Evolutionary conservation across 2,797 vertebrate species (phyloP).

Genomic region (Urophycis tenuis): DNA sequence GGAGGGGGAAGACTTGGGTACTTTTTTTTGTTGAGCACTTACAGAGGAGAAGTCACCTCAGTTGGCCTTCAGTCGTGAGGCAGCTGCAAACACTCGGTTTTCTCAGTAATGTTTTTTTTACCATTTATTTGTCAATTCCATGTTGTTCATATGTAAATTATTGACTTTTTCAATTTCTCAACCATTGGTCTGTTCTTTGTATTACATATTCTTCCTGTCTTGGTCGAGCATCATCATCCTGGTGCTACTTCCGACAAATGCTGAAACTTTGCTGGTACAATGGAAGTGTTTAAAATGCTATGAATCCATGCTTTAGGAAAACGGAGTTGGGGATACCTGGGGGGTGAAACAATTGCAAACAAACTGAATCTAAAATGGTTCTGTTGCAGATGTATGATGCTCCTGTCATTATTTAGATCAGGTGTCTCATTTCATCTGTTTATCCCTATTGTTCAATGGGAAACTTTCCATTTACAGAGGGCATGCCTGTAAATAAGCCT

Average conservation of each 20-base stretch:
- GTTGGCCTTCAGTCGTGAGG: conserved; percentile 70
- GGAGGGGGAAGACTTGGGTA: conserved; percentile 56
- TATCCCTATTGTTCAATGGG: conserved; percentile 33
- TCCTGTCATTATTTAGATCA: background rate
- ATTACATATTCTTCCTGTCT: conserved; percentile 53
- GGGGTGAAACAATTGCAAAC: background rate
- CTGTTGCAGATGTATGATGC: background rate
- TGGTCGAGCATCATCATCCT: conserved; percentile 38
- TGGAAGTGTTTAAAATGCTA: conserved; percentile 54
- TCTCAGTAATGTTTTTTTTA: conserved; percentile 39
- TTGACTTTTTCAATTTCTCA: conserved; percentile 43
- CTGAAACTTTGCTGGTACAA: conserved; percentile 62
- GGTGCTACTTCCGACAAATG: conserved; percentile 54
- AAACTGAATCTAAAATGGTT: conserved; percentile 3
- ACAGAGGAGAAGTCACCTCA: conserved; percentile 58
- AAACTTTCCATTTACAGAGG: conserved; percentile 48
- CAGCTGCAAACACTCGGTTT: conserved; percentile 65
- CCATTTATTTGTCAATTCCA: conserved; percentile 47
- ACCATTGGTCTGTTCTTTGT: conserved; percentile 35
- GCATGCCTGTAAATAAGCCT: conserved; percentile 58
- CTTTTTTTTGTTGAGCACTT: conserved; percentile 52
- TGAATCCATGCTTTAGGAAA: conserved; percentile 47
- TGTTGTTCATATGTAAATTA: conserved; percentile 53
- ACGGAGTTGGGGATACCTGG: conserved; percentile 25
- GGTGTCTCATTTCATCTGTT: background rate